Percentiles rank a stretch among this genome's conserved stretches.
These are phyloP conservation scores for Procambarus clarkii DNA, from an alignment of 1,140 invertebrate genomes.

Conservation along the genomic window DNA sequence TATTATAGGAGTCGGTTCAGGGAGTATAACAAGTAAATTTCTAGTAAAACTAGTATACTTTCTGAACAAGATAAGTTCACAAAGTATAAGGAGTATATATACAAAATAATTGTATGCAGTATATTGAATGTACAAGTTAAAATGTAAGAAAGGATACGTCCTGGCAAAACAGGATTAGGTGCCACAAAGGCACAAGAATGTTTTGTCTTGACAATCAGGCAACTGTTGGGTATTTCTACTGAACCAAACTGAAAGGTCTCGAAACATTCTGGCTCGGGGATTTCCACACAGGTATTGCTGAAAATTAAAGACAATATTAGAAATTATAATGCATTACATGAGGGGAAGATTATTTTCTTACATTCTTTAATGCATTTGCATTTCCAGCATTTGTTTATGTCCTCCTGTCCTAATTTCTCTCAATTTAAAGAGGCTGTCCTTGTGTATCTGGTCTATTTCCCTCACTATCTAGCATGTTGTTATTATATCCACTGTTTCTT, in stretches of 20 bases:
- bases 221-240: constrained; percentile 8
- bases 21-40: too few relatives aligned
- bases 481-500: too few relatives aligned
- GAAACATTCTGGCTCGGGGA: background rate
- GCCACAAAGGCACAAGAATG: constrained; percentile 41
- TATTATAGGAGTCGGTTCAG: too few relatives aligned
- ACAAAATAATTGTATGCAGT: too few relatives aligned
- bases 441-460: too few relatives aligned
- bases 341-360: background rate
- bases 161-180: constrained; percentile 35
- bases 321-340: background rate
- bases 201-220: constrained; percentile 29
- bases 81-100: too few relatives aligned
- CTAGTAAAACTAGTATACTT: too few relatives aligned
- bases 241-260: background rate
- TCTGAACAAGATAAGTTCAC: too few relatives aligned
- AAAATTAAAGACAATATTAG: background rate
- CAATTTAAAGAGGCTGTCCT: too few relatives aligned
- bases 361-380: background rate
- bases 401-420: too few relatives aligned
- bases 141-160: constrained; percentile 45
- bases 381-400: too few relatives aligned
- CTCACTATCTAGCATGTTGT: too few relatives aligned
- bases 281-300: background rate
- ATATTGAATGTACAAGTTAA: background rate